A percentile compares a stretch with the other conserved stretches of the same genome.
phyloP scores from a whole-genome alignment of 2,797 vertebrate species.

The Microctenopoma stevenorrisi region DNA sequence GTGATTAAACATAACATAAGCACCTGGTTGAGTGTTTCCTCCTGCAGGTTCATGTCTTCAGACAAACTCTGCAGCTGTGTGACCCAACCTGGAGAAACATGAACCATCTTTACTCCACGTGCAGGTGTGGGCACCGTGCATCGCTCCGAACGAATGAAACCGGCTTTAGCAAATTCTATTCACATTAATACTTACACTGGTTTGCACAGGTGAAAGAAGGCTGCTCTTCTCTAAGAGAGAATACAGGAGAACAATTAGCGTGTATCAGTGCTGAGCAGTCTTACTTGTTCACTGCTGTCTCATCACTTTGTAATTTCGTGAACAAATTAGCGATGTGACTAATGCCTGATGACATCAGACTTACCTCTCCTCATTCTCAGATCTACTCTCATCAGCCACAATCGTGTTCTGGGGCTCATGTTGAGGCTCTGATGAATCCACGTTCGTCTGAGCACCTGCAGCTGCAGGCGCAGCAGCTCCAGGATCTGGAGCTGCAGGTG shows the following conservation, averaged over 20 bases:
- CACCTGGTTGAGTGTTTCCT: slow-evolving; percentile 47
- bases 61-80: slow-evolving; percentile 60
- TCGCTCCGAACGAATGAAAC: neutral
- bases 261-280: no score
- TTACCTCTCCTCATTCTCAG: neutral
- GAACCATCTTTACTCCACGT: neutral
- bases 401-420: slow-evolving; percentile 24
- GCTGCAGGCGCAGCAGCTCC: no score
- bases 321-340: no score
- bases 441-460: neutral
- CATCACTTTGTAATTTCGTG: no score
- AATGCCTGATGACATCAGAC: no score
- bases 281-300: no score
- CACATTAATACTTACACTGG: slow-evolving; percentile 35
- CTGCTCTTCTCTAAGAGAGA: slow-evolving; percentile 8
- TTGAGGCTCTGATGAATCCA: neutral
- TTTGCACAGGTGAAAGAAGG: neutral
- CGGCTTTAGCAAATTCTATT: neutral
- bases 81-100: slow-evolving; percentile 58
- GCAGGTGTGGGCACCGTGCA: neutral
- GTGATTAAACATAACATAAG: no score
- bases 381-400: neutral
- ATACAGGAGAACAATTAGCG: no score
- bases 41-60: slow-evolving; percentile 45
- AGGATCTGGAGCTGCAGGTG: no score